These are phyloP conservation scores for Anarhynchus alexandrinus DNA, from an alignment of 2,113 vertebrate species.

Conservation along the genomic window DNA sequence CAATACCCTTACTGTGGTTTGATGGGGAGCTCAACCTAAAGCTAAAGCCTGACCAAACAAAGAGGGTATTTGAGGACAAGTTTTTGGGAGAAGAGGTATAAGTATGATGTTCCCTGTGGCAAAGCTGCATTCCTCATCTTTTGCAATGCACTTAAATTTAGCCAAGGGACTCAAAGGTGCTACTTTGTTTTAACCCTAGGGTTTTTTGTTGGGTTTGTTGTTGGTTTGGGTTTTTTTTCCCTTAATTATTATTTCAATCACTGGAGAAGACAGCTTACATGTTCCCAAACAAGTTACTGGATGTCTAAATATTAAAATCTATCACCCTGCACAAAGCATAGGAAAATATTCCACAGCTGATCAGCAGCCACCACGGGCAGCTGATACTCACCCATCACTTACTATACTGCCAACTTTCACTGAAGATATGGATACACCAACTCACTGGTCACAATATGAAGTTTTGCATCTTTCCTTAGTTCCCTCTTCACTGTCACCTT, in stretches of 20 bases:
- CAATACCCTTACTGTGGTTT: slow-evolving; percentile 51
- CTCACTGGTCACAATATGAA: neutral
- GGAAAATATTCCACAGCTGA: neutral
- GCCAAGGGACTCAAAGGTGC: neutral
- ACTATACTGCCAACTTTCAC: neutral
- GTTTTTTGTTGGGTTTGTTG: neutral
- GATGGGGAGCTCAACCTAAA: slow-evolving; percentile 42
- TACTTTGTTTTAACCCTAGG: slow-evolving; percentile 3
- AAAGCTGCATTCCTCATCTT: slow-evolving; percentile 32
- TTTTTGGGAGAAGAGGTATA: neutral
- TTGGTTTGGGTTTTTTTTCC: neutral
- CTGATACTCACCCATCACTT: neutral
- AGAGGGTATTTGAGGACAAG: slow-evolving; percentile 35
- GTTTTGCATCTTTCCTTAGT: neutral
- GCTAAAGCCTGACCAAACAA: slow-evolving; percentile 27
- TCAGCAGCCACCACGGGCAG: neutral
- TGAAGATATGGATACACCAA: neutral
- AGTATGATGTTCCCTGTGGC: neutral
- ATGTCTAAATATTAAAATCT: neutral
- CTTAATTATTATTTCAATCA: neutral
- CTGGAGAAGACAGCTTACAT: neutral
- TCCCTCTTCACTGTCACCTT: neutral
- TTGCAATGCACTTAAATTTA: neutral
- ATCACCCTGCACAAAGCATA: neutral
- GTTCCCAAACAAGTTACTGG: neutral